Evolutionary conservation across 1,140 invertebrate species (phyloP), one percentile per base, ranked within the genome.

Genomic region (Steinernema feltiae): DNA sequence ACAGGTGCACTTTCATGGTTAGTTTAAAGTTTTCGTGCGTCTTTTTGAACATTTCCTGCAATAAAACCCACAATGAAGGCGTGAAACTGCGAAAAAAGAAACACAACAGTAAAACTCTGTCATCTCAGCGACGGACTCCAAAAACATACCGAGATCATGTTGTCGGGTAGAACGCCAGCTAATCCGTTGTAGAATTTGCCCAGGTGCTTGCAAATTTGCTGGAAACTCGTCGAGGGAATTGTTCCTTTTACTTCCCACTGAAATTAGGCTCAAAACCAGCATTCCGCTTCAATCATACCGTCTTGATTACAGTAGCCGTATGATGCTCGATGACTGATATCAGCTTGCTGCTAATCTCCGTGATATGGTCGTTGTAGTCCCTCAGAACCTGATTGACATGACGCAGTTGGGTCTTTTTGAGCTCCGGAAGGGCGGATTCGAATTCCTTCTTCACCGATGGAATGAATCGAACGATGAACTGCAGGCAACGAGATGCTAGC

Each of bases 241-340:
- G 95, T 95, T 29, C 95, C 94, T 83, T 93, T 92, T 0, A 94
- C 94, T 86, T 94, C 93, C 95, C 95, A 98, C 78, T 89, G 79
- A 76, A 82, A 78, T 24, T 69, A 30, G 32, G 76, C 79, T 72
- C 69, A 78, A 21, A 0, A 17, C 1, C 89, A 89, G 18, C 88
- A 88, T 77, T 95, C n/a, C 30, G 30, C 74, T 17, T 27, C 21
- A 76, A 69, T n/a, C n/a, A n/a, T n/a, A 85, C 83, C 75, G 83
- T 72, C 53, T 74, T 73, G 7, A 86, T 74, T 46, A 77, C 76
- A 32, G 73, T 76, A 30, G 78, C 73, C 15, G 84, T 72, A 48
- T 85, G 80, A 32, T 81, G 77, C 81, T 92, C 92, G 69, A 97
- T 92, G 82, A 98, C 94, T 27, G 91, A 89, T 32, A 95, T 90